Percentiles rank a stretch among this genome's conserved stretches.
Conservation (phyloP, 2,797 vertebrate species). For the Podarcis siculus region DNA sequence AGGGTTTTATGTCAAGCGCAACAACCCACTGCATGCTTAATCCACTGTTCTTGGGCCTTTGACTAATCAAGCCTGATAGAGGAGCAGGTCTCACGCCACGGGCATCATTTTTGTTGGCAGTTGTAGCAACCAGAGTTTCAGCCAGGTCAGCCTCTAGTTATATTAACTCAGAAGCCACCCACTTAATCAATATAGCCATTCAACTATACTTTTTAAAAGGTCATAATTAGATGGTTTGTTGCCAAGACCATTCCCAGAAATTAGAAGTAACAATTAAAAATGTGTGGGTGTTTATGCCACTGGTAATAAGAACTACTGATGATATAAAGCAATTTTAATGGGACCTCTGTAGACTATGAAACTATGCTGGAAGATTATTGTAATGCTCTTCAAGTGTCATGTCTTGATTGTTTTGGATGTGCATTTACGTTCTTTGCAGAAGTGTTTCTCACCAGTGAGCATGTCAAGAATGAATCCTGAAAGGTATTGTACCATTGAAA, state of each 20-base stretch:
- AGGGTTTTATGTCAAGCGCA: not conserved
- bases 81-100: not conserved
- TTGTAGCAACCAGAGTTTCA: not conserved
- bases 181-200: not conserved
- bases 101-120: constrained; percentile 13
- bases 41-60: not conserved
- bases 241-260: constrained; percentile 21
- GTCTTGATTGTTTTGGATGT: not conserved
- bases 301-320: constrained; percentile 11
- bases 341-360: not conserved
- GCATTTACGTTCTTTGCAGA: not conserved
- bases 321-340: constrained; percentile 1
- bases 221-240: not conserved
- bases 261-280: constrained; percentile 11
- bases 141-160: not conserved
- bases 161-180: not conserved
- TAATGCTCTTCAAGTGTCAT: not conserved
- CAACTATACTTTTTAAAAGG: not conserved
- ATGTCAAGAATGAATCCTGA: not conserved
- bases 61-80: not conserved
- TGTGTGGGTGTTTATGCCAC: not conserved
- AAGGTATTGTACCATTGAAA: not conserved
- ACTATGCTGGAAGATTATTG: not conserved
- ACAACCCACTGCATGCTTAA: not conserved
- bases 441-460: not conserved